Conservation (phyloP, 2,888 invertebrate species). For the Lasioglossum leucozonium region DNA sequence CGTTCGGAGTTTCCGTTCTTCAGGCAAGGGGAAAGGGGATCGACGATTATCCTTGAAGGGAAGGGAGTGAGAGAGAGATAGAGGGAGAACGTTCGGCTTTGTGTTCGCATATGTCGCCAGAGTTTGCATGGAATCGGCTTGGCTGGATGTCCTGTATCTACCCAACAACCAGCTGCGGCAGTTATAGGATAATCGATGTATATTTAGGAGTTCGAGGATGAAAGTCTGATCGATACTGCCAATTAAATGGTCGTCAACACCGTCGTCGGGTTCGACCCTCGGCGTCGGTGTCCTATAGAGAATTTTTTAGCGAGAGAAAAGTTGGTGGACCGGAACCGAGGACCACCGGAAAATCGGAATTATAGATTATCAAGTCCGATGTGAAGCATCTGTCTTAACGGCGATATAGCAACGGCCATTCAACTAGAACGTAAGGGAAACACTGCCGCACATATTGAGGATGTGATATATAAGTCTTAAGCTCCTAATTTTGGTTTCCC, state of each 20-base stretch:
- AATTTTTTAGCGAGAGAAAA: conserved; percentile 42
- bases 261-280: conserved; percentile 10
- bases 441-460: conserved; percentile 79
- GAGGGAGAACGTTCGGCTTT: conserved; percentile 32
- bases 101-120: conserved; percentile 39
- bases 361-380: conserved; percentile 36
- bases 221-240: conserved; percentile 51
- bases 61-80: background rate
- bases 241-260: conserved; percentile 32
- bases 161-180: conserved; percentile 22
- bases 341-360: conserved; percentile 16
- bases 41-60: conserved; percentile 35
- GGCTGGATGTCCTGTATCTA: conserved; percentile 26
- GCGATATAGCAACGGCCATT: conserved; percentile 33
- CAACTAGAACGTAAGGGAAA: conserved; percentile 59
- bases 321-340: conserved; percentile 10
- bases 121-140: conserved; percentile 26
- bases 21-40: background rate
- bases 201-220: conserved; percentile 37
- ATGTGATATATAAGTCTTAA: conserved; percentile 80
- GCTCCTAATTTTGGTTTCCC: conserved; percentile 56
- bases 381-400: conserved; percentile 48
- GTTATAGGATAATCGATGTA: conserved; percentile 54
- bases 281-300: conserved; percentile 33
- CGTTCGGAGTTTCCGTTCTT: background rate